Conservation (phyloP, 30 jellyfish, hydroid and myxozoan genomes). For the Hydra vulgaris region DNA sequence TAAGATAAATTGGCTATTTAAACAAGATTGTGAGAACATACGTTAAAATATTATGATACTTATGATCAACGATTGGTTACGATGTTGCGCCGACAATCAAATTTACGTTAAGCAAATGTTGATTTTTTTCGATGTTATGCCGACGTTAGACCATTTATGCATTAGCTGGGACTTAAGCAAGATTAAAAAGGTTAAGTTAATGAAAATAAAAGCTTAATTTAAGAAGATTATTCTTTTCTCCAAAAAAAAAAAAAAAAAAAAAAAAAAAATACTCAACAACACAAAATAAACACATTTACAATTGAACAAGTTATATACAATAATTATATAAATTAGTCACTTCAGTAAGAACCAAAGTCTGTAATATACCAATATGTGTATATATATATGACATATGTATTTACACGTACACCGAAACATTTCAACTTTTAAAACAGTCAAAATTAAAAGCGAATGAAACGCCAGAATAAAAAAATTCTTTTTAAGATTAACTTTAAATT, state of each 20-base stretch:
- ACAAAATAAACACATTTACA: background rate
- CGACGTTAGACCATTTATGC: no score
- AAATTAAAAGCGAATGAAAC: background rate
- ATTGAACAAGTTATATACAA: background rate
- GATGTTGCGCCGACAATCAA: no score
- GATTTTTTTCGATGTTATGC: no score
- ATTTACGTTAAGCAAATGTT: no score
- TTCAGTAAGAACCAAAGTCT: background rate
- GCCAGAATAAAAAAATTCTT: background rate
- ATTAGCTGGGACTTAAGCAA: no score
- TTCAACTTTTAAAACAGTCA: background rate
- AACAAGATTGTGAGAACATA: no score
- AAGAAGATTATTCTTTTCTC: background rate
- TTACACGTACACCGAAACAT: background rate
- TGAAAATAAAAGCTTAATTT: no score
- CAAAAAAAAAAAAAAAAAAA: no score
- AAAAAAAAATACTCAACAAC: background rate
- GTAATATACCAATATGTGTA: background rate
- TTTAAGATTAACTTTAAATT: background rate
- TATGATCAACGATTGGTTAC: no score
- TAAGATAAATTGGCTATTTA: no score
- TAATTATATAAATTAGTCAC: background rate
- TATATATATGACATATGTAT: background rate
- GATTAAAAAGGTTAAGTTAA: no score
- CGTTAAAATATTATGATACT: no score